Percentiles rank a stretch among this genome's conserved stretches.
Conservation (phyloP, 2,113 vertebrate genomes). For the Bolborhynchus lineola region DNA sequence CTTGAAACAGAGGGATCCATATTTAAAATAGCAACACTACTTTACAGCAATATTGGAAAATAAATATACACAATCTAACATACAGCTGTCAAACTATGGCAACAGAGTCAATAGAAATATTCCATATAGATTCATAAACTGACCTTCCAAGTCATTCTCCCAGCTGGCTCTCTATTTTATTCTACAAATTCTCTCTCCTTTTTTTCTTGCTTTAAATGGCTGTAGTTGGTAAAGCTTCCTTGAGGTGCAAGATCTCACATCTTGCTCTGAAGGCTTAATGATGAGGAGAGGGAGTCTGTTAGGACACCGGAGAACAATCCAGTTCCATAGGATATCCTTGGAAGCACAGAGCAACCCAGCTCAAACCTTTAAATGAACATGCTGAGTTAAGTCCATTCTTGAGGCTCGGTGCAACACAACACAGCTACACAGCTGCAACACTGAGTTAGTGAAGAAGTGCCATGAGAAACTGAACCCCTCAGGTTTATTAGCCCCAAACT, state of each 20-base stretch:
- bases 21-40: background rate
- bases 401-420: background rate
- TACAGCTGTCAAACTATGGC: background rate
- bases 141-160: background rate
- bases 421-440: background rate
- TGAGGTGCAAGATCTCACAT: background rate
- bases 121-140: background rate
- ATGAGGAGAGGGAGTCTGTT: background rate
- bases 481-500: background rate
- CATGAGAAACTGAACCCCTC: background rate
- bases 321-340: background rate
- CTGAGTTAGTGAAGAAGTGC: background rate
- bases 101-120: background rate
- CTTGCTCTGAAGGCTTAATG: background rate
- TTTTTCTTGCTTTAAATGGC: background rate
- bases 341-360: background rate
- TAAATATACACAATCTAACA: background rate
- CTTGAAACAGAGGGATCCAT: background rate
- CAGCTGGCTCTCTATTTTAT: background rate
- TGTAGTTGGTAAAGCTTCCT: background rate
- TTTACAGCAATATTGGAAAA: background rate
- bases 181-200: background rate
- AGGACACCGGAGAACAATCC: background rate
- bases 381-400: background rate
- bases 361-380: fast-evolving